Conservation (phyloP, 2,888 invertebrate genomes). For the Melanostoma mellinum region DNA sequence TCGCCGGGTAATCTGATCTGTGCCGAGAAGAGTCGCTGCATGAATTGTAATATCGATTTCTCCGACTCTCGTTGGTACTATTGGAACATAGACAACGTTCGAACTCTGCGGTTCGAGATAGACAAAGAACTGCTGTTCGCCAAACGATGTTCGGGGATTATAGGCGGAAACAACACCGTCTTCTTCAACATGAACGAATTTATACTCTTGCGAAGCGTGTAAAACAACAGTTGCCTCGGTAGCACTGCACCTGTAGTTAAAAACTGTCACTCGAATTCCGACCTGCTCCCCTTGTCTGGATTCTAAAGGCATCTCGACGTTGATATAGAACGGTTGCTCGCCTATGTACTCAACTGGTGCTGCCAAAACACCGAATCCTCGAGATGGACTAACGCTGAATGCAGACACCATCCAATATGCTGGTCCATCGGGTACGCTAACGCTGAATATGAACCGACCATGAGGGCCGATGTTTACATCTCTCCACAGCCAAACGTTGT, state of each 20-base stretch:
- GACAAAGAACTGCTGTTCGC: slow-evolving; percentile 96
- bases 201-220: slow-evolving; percentile 90
- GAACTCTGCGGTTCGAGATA: slow-evolving; percentile 90
- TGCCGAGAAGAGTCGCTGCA: slow-evolving; percentile 87
- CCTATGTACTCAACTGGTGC: slow-evolving; percentile 91
- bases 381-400: slow-evolving; percentile 91
- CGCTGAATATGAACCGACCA: slow-evolving; percentile 91
- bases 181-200: slow-evolving; percentile 94
- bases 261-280: slow-evolving; percentile 93
- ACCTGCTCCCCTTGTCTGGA: slow-evolving; percentile 95
- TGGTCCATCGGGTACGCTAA: slow-evolving; percentile 89
- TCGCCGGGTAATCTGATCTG: slow-evolving; percentile 85
- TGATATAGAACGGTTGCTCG: slow-evolving; percentile 94
- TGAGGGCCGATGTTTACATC: slow-evolving; percentile 94
- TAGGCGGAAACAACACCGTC: slow-evolving; percentile 90
- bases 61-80: slow-evolving; percentile 90
- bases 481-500: slow-evolving; percentile 96
- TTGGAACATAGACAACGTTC: slow-evolving; percentile 91
- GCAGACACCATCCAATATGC: slow-evolving; percentile 95
- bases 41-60: slow-evolving; percentile 87
- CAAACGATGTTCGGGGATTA: slow-evolving; percentile 92
- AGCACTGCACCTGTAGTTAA: slow-evolving; percentile 92
- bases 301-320: slow-evolving; percentile 91
- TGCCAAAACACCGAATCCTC: slow-evolving; percentile 91
- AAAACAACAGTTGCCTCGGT: slow-evolving; percentile 92